Evolutionary conservation across 2,797 vertebrate genomes (phyloP), one percentile per base, ranked within the genome.

Genomic region (Ptychobarbus kaznakovi): DNA sequence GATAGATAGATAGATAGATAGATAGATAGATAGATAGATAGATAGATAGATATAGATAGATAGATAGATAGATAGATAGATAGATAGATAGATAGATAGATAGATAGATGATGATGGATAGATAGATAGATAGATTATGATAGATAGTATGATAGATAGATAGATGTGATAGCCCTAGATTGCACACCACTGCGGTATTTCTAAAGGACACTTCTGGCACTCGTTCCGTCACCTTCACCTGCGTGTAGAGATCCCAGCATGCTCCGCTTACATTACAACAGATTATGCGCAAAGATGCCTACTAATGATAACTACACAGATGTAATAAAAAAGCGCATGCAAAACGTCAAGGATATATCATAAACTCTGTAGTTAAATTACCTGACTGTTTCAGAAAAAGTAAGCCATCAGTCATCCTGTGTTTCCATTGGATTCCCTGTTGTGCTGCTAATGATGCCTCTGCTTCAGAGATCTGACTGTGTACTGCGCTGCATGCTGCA

Each of bases 131-230:
- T 66, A 66, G 73, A 84, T 78, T 53, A 79, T n/a, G 83, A 78
- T 84, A 84, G 72, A 83, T 73, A 72, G 73, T n/a, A n/a, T n/a
- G n/a, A 25, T 42, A 53, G 73, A 76, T 76, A 53, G 51, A 74
- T 32, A 74, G 72, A 73, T 49, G n/a, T n/a, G n/a, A n/a, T n/a
- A n/a, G n/a, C n/a, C n/a, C n/a, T n/a, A n/a, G 32, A 76, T n/a
- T 56, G 51, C 73, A 86, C 81, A 87, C 78, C 89, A 91, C 90
- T 90, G 90, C 89, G 88, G 89, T 88, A 90, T 90, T 88, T 86
- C 86, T 90, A 89, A 66, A 89, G 84, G 89, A 78, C 89, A 90
- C 81, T 87, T 89, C 73, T 85, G 84, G 51, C 81, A 82, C 88
- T 80, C 83, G 86, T 88, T 89, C 72, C 32, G 86, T 90, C 90